Evolutionary conservation across 1,140 invertebrate genomes (phyloP).

Genomic region (Zaprionus gabonicus): DNA sequence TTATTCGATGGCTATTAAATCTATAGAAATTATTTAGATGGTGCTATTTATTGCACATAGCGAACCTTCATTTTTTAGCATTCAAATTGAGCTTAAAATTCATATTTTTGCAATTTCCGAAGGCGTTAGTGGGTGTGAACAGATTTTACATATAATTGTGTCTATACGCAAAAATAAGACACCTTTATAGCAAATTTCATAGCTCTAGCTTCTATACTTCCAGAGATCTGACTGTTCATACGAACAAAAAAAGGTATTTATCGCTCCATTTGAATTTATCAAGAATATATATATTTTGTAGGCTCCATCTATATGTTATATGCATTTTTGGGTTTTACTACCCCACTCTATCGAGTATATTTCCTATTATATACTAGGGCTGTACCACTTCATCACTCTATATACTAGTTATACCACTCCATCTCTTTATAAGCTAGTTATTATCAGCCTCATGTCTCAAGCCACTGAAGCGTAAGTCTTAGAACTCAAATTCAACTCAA

Average conservation of each 20-base stretch:
- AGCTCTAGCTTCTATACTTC: not conserved
- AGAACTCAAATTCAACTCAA: not conserved
- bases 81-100: not conserved
- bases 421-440: too few species aligned
- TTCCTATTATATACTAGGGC: too few species aligned
- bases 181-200: not conserved
- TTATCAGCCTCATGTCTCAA: not conserved
- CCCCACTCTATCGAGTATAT: too few species aligned
- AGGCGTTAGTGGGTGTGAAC: too few species aligned
- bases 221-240: too few species aligned
- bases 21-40: not conserved
- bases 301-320: too few species aligned
- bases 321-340: too few species aligned
- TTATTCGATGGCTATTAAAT: rapidly evolving
- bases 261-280: too few species aligned
- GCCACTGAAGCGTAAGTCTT: not conserved
- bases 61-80: not conserved
- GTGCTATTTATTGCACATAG: not conserved
- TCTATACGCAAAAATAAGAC: not conserved
- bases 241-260: too few species aligned
- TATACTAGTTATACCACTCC: too few species aligned
- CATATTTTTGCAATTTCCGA: not conserved
- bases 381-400: too few species aligned
- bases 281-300: too few species aligned
- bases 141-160: not conserved